Evolutionary conservation across 2,888 invertebrate genomes (phyloP).

Genomic region (Amaurobius ferox): DNA sequence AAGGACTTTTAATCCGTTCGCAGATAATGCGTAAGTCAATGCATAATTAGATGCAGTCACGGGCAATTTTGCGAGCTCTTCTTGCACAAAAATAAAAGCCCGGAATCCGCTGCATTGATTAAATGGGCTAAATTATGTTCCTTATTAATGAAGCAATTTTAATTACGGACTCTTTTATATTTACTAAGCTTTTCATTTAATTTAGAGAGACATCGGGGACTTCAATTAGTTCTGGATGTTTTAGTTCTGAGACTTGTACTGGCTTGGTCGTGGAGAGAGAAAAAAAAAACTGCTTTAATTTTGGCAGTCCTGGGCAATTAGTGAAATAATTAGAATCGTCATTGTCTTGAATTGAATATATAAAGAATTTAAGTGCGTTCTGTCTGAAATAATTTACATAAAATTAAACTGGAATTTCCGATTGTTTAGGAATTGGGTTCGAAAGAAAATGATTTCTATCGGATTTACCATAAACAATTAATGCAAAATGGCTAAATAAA

Average conservation of each 20-base stretch:
- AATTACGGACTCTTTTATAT: slow-evolving; percentile 40
- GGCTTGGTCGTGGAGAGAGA: not conserved
- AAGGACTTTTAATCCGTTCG: slow-evolving; percentile 37
- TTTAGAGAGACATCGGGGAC: slow-evolving; percentile 16
- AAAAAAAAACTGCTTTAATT: not conserved
- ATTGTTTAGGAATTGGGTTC: too few relatives aligned
- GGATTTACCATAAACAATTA: not conserved
- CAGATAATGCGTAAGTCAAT: slow-evolving; percentile 44
- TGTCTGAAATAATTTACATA: not conserved
- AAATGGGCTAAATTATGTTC: slow-evolving; percentile 48
- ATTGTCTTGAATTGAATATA: not conserved
- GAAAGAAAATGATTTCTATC: not conserved
- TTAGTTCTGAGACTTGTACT: slow-evolving; percentile 7
- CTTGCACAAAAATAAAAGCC: slow-evolving; percentile 17
- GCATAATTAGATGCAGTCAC: slow-evolving; percentile 33
- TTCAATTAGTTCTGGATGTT: slow-evolving; percentile 15
- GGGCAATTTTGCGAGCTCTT: slow-evolving; percentile 19
- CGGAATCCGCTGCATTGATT: slow-evolving; percentile 37
- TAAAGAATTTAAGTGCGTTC: not conserved
- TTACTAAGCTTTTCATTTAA: slow-evolving; percentile 52
- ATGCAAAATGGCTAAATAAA: too few relatives aligned
- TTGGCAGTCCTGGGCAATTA: not conserved
- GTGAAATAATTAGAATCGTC: slow-evolving; percentile 8
- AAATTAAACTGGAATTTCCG: not conserved
- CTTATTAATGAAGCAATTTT: slow-evolving; percentile 67